A percentile compares a stretch with the other conserved stretches of the same genome.
Evolutionary conservation across 2,888 invertebrate species (phyloP).

Genomic region (Netelia virgata): DNA sequence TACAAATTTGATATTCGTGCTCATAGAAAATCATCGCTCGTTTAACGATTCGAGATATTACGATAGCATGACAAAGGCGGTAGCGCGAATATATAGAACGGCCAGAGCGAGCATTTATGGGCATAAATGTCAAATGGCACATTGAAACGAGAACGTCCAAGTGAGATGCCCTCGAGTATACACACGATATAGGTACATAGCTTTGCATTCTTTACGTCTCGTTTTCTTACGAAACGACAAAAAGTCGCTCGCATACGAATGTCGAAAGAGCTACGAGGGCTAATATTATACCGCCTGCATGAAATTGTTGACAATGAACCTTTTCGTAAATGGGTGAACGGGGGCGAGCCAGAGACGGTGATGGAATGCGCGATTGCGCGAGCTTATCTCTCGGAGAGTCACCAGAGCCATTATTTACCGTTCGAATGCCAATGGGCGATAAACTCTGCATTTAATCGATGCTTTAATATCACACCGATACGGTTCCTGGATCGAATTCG

Average conservation of each 20-base stretch:
- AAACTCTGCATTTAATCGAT: conserved; percentile 35
- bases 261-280: background rate
- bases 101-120: conserved; percentile 33
- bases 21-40: background rate
- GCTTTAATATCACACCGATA: conserved; percentile 29
- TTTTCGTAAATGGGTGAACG: background rate
- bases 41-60: conserved; percentile 1
- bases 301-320: background rate
- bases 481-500: conserved; percentile 12
- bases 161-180: conserved; percentile 21
- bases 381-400: conserved; percentile 19
- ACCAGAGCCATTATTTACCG: conserved; percentile 31
- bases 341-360: background rate
- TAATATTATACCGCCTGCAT: too few species aligned
- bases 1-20: background rate
- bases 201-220: background rate
- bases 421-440: conserved; percentile 40
- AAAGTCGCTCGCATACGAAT: background rate
- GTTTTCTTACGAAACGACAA: background rate
- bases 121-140: conserved; percentile 51
- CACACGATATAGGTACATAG: background rate
- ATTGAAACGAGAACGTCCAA: conserved; percentile 34
- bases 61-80: conserved; percentile 22
- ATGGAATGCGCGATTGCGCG: background rate
- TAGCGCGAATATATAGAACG: background rate